Evolutionary conservation across 2,888 invertebrate species (phyloP).

Genomic region (Watsonalla binaria): DNA sequence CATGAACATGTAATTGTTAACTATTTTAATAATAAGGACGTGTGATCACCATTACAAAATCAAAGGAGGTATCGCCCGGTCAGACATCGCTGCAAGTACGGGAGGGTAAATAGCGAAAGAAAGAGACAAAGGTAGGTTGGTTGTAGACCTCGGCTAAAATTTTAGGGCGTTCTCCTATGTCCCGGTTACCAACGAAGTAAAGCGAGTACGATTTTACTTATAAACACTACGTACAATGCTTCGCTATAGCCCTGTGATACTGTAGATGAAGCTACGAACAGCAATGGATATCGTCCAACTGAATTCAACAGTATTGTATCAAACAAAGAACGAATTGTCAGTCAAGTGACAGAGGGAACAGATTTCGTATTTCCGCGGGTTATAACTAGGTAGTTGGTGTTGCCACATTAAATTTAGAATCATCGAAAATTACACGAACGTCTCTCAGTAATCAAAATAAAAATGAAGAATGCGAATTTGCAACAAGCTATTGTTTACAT

Average conservation of each 20-base stretch:
- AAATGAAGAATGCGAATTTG: too few relatives aligned
- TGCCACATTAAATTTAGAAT: not conserved
- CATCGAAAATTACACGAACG: too few relatives aligned
- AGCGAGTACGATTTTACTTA: constrained; percentile 11
- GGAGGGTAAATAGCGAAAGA: constrained; percentile 42
- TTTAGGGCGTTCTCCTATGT: constrained; percentile 55
- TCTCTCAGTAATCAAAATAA: too few relatives aligned
- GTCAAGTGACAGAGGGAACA: not conserved
- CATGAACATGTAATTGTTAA: constrained; percentile 9
- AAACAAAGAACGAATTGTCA: not conserved
- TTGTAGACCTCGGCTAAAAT: constrained; percentile 31
- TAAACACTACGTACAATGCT: not conserved
- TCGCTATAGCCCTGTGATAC: not conserved
- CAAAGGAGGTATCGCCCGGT: constrained; percentile 37
- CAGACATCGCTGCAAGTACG: constrained; percentile 33
- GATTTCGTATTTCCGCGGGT: not conserved
- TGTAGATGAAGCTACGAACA: not conserved
- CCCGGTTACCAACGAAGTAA: constrained; percentile 27
- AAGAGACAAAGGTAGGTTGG: constrained; percentile 51
- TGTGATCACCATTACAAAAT: constrained; percentile 28
- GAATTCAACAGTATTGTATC: not conserved
- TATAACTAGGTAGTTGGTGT: not conserved
- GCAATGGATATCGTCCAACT: not conserved
- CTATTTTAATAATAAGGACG: constrained; percentile 20
- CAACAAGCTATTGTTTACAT: too few relatives aligned